Percentiles rank a stretch among this genome's conserved stretches.
Conservation (phyloP, 2,797 vertebrate species). For the Artibeus lituratus region DNA sequence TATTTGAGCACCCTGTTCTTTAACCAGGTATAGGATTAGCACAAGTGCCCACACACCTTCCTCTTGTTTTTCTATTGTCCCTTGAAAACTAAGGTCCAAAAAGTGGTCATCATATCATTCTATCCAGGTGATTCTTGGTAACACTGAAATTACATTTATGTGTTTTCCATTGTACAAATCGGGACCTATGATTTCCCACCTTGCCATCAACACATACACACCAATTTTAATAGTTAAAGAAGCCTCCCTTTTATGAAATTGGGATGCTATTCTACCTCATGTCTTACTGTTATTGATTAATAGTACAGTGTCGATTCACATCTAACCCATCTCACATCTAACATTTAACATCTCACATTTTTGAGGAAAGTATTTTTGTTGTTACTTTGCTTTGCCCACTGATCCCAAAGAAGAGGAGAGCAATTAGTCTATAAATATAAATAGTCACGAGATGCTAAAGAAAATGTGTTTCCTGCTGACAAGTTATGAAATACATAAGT, state of each 20-base stretch:
- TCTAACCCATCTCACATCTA: too few relatives aligned
- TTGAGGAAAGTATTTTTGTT: background rate
- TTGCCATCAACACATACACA: background rate
- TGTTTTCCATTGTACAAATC: background rate
- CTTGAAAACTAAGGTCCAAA: background rate
- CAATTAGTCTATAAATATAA: background rate
- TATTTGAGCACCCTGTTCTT: background rate
- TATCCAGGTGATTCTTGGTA: background rate
- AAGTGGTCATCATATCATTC: background rate
- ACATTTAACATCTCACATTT: background rate
- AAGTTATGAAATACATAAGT: background rate
- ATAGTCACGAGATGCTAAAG: background rate
- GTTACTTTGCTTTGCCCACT: background rate
- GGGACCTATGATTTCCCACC: background rate
- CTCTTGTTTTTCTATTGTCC: background rate
- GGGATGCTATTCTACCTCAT: background rate
- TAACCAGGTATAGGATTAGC: background rate
- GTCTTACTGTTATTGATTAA: background rate
- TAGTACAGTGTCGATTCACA: too few relatives aligned
- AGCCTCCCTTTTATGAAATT: background rate
- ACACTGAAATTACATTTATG: background rate
- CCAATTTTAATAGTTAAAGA: background rate
- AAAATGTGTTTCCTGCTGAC: background rate
- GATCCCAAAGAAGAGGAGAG: background rate
- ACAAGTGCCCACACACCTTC: background rate